Percentiles rank a stretch among this genome's conserved stretches.
Evolutionary conservation across 1,140 invertebrate genomes (phyloP).

Genomic region (Goniozus legneri): DNA sequence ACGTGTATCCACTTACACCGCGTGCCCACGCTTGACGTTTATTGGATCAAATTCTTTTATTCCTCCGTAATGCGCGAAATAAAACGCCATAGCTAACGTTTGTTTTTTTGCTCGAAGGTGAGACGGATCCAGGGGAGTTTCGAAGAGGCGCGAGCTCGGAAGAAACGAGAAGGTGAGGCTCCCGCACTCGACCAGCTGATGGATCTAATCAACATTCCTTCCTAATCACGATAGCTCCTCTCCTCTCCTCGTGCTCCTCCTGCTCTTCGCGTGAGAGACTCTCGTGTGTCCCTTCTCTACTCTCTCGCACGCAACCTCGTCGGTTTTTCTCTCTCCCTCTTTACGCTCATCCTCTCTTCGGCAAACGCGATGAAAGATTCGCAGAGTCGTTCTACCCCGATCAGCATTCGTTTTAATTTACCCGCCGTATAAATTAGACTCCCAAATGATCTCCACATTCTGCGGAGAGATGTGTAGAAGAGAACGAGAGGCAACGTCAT

Average conservation of each 20-base stretch:
- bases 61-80: no score
- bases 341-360: no score
- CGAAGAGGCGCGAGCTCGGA: slow-evolving; percentile 25
- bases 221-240: slow-evolving; percentile 38
- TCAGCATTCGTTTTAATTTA: slow-evolving; percentile 44
- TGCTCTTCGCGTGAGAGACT: no score
- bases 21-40: no score
- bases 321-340: slow-evolving; percentile 14
- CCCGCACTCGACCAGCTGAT: slow-evolving; percentile 42
- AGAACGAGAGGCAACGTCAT: no score
- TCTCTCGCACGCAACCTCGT: slow-evolving; percentile 8
- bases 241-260: slow-evolving; percentile 12
- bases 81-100: no score
- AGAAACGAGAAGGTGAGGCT: slow-evolving; percentile 18
- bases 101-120: no score
- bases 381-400: slow-evolving; percentile 19
- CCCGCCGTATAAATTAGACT: slow-evolving; percentile 47
- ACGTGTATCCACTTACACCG: no score
- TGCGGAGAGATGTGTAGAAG: no score
- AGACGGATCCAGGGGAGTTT: slow-evolving; percentile 17
- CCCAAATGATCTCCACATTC: no score
- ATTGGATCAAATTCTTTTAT: no score
- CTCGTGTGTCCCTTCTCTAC: slow-evolving; percentile 16
- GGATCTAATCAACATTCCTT: slow-evolving; percentile 50
- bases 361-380: slow-evolving; percentile 18